Conservation (phyloP, 2,797 vertebrate species). For the Ptychobarbus kaznakovi region DNA sequence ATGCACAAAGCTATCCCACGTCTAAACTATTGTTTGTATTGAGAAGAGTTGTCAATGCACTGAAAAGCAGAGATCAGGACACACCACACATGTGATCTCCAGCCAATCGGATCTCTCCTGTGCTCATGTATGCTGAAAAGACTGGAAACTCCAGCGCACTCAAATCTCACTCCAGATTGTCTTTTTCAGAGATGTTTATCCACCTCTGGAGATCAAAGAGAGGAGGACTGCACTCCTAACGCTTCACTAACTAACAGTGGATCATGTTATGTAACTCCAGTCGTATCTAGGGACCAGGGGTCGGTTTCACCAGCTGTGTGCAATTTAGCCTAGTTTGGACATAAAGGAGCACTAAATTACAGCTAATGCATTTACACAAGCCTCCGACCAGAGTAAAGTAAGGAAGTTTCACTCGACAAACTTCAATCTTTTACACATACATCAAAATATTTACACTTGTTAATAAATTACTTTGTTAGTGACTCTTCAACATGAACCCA, state of each 20-base stretch:
- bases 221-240: not conserved
- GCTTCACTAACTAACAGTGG: conserved; percentile 14
- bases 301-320: not conserved
- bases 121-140: conserved; percentile 9
- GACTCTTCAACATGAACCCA: too few species aligned
- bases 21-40: conserved; percentile 56
- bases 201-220: conserved; percentile 29
- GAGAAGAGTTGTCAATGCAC: conserved; percentile 33
- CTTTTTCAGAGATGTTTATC: conserved; percentile 14
- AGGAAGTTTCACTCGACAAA: not conserved
- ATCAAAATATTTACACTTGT: not conserved
- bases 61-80: conserved; percentile 47
- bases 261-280: conserved; percentile 28
- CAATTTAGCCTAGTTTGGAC: not conserved
- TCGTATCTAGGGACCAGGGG: not conserved
- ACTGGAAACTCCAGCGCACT: conserved; percentile 8
- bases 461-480: not conserved
- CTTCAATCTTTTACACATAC: not conserved
- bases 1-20: conserved; percentile 30
- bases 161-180: not conserved
- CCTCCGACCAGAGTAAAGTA: not conserved
- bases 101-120: conserved; percentile 25
- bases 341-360: not conserved
- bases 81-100: conserved; percentile 45
- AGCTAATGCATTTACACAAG: not conserved